Base-by-base conservation (phyloP, 2,888 invertebrate species). In the Oscheius myriophilus region DNA sequence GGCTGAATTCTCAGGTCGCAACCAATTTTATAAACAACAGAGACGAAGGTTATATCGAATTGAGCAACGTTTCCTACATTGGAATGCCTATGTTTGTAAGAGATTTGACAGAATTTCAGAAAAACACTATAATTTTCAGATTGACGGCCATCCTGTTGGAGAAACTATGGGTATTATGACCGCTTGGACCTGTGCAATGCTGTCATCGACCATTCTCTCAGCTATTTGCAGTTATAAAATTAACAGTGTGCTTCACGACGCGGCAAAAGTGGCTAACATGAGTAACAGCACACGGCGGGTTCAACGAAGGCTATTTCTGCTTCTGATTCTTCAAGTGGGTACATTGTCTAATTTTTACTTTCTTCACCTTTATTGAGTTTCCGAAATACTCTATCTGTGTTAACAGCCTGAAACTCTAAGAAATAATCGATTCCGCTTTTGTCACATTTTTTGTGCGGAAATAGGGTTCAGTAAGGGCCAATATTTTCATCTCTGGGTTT, bases 161-260 rank as follows among this genome's bases (percentile, higher is more conserved):
- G 43, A 57, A n/a, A 18, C 42, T 2, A 57, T 57, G n/a, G 11
- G 18, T 14, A 41, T 61, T 1, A 45, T 61, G 45, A 18, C 16
- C 12, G 26, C 49, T 6, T 61, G 61, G 61, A 18, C 25, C n/a
- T 26, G 23, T n/a, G 46, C 46, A n/a, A 61, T 61, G 33, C 2
- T 25, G 9, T 33, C 46, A 2, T 45, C 61, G 12, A 49, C 26
- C 18, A n/a, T 33, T 21, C 21, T 61, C 21, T 61, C 46, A 9
- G 49, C 61, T 18, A 26, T 61, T 18, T 61, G 61, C 33, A 61
- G 45, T 12, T 25, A 23, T n/a, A 61, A 61, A 12, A 61, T 61
- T n/a, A 14, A 49, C 49, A 18, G n/a, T 33, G 33, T 18, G n/a
- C 33, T 61, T 12, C 12, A 16, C 3, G 18, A 49, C 1, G 26